phyloP scores from a whole-genome alignment of 2,888 invertebrate genomes.

The Clostera curtula region DNA sequence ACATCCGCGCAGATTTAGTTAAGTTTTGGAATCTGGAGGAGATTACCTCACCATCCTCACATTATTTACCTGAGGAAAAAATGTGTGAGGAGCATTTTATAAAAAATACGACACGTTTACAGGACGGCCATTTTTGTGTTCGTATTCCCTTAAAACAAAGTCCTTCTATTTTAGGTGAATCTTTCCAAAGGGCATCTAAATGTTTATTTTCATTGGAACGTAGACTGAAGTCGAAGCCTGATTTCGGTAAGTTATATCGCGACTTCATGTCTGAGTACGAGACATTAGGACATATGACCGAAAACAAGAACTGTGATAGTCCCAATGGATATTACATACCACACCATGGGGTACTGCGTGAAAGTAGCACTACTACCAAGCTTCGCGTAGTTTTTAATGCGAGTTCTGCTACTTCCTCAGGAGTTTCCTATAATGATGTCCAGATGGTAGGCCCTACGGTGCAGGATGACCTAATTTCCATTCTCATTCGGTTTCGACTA shows the following conservation, averaged over 20 bases:
- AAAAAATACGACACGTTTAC: no score
- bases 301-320: background rate
- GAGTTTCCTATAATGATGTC: no score
- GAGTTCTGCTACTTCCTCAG: no score
- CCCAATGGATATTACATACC: background rate
- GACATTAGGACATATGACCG: no score
- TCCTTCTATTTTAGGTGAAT: no score
- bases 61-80: slow-evolving; percentile 1
- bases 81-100: no score
- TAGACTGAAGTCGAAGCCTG: background rate
- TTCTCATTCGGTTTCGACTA: no score
- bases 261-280: background rate
- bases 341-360: background rate
- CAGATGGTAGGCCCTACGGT: no score
- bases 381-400: no score
- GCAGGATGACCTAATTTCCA: no score
- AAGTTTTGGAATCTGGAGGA: slow-evolving; percentile 2
- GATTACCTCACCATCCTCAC: slow-evolving; percentile 1
- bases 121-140: no score
- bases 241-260: background rate
- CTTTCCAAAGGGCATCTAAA: background rate
- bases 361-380: background rate
- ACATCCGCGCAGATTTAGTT: background rate
- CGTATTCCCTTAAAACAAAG: no score
- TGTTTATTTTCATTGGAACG: background rate